Percentiles rank a stretch among this genome's conserved stretches.
Evolutionary conservation across 2,113 vertebrate genomes (phyloP).

Genomic region (Clarias magur): DNA sequence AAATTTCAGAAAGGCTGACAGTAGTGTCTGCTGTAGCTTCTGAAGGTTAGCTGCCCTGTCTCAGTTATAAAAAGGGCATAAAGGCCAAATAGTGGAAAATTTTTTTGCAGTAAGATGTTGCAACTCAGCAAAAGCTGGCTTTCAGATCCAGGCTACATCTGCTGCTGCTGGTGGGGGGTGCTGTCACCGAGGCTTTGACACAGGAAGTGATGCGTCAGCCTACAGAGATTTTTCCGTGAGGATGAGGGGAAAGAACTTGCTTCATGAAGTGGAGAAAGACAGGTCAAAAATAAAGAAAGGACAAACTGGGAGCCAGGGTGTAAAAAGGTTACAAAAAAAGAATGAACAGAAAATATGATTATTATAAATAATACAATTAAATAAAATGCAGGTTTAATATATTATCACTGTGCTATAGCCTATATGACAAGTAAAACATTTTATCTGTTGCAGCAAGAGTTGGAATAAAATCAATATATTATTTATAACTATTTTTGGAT

Average conservation of each 20-base stretch:
- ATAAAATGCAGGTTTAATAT: background rate
- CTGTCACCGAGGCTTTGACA: slow-evolving; percentile 42
- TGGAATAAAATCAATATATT: background rate
- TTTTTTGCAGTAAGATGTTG: slow-evolving; percentile 8
- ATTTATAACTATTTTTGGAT: background rate
- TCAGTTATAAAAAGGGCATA: slow-evolving; percentile 6
- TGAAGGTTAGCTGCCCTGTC: background rate
- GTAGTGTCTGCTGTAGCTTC: background rate
- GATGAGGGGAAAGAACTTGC: slow-evolving; percentile 23
- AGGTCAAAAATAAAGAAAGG: slow-evolving; percentile 20
- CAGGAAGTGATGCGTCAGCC: slow-evolving; percentile 54
- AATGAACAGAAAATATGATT: too few species aligned
- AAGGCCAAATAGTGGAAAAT: slow-evolving; percentile 32
- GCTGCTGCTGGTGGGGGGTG: slow-evolving; percentile 51
- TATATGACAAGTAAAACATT: background rate
- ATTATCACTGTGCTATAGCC: background rate
- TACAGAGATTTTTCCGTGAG: slow-evolving; percentile 45
- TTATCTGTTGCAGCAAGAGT: too few species aligned
- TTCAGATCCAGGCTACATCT: slow-evolving; percentile 49
- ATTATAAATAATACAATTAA: background rate
- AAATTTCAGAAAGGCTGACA: slow-evolving; percentile 12
- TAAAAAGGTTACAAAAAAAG: background rate
- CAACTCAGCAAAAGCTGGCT: slow-evolving; percentile 52
- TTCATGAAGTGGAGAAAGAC: slow-evolving; percentile 22
- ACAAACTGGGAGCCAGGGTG: background rate